Evolutionary conservation across 92 coral and sea anemone species (phyloP).

Genomic region (Epizoanthus fatuus): DNA sequence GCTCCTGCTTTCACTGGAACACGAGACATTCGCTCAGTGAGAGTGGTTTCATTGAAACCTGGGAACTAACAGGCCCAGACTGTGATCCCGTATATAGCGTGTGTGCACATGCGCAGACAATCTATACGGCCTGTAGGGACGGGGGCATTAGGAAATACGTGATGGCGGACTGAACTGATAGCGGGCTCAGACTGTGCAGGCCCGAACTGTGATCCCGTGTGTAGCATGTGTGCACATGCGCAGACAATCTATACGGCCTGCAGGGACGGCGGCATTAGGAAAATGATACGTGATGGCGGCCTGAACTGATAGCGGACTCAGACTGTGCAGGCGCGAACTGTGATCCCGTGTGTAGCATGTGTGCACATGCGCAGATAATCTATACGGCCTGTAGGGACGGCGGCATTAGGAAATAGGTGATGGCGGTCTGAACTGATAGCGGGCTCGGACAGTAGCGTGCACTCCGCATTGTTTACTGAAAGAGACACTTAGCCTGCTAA

Average conservation of each 20-base stretch:
- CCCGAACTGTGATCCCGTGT: conserved; percentile 94
- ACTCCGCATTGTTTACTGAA: too few species aligned
- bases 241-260: conserved; percentile 85
- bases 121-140: conserved; percentile 94
- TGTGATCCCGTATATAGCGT: conserved; percentile 91
- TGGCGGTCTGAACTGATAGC: background rate
- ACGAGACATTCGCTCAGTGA: conserved; percentile 46
- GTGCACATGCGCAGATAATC: conserved; percentile 70
- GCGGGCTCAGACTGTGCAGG: conserved; percentile 29
- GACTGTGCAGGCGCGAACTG: conserved; percentile 77
- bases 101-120: conserved; percentile 65
- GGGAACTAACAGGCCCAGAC: conserved; percentile 93
- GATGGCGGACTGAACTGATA: background rate
- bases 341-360: conserved; percentile 89
- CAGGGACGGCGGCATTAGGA: conserved; percentile 85
- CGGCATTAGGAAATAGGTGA: conserved; percentile 76
- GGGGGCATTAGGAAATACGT: conserved; percentile 85
- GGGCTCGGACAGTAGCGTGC: too few species aligned
- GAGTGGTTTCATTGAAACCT: conserved; percentile 49
- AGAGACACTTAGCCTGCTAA: too few species aligned
- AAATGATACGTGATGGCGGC: conserved; percentile 64
- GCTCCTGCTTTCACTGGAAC: conserved; percentile 85
- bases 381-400: conserved; percentile 93
- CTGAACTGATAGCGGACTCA: too few species aligned
- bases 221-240: conserved; percentile 69